phyloP scores from a whole-genome alignment of 2,113 vertebrate genomes.

The Choloepus hoffmanni region DNA sequence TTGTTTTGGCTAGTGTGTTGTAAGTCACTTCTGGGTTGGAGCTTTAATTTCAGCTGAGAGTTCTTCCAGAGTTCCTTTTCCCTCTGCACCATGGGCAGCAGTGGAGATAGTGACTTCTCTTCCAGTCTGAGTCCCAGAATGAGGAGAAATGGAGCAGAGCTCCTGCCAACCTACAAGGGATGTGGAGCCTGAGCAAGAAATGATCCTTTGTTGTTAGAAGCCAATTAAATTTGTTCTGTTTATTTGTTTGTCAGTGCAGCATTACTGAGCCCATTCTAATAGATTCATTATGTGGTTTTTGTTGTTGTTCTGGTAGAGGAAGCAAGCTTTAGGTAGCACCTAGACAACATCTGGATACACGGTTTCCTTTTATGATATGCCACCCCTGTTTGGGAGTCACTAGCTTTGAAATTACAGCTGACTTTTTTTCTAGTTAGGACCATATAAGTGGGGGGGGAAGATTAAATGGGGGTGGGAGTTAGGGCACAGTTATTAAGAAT shows the following conservation, averaged over 20 bases:
- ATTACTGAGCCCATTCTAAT: background rate
- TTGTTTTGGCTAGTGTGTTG: background rate
- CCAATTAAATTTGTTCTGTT: too few species aligned
- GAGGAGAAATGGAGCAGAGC: background rate
- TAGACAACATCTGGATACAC: background rate
- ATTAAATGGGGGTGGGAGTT: background rate
- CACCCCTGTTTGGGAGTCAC: background rate
- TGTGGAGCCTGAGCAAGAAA: background rate
- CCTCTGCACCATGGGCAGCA: background rate
- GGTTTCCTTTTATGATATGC: background rate
- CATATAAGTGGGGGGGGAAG: background rate
- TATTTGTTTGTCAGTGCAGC: too few species aligned
- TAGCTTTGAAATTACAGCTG: background rate
- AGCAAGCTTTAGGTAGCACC: background rate
- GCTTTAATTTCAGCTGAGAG: background rate
- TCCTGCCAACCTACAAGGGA: background rate
- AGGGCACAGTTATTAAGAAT: background rate
- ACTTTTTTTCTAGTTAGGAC: background rate
- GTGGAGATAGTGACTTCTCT: background rate
- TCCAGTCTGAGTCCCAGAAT: rapidly evolving
- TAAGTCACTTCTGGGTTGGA: background rate
- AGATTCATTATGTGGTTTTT: too few species aligned
- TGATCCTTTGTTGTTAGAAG: background rate
- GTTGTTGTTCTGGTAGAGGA: background rate
- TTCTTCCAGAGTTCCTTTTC: background rate